phyloP scores from a whole-genome alignment of 2,888 invertebrate species.

The Diogma glabrata region DNA sequence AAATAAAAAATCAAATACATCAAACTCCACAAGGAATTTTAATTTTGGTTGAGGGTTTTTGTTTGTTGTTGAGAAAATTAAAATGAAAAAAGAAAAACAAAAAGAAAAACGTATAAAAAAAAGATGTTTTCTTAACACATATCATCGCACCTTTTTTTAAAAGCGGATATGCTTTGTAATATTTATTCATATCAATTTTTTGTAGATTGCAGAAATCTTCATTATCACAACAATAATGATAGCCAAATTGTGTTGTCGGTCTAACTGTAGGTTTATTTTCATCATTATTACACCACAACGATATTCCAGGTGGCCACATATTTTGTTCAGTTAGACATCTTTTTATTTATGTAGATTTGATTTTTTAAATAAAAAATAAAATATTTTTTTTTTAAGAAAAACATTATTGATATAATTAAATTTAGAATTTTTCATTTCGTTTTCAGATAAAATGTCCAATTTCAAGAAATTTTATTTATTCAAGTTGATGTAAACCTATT shows the following conservation, averaged over 20 bases:
- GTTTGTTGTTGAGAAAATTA: background rate
- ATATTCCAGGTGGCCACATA: constrained; percentile 34
- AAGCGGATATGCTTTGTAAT: constrained; percentile 24
- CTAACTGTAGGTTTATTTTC: constrained; percentile 33
- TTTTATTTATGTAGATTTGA: constrained; percentile 2
- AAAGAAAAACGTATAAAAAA: constrained; percentile 8
- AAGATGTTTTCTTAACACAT: constrained; percentile 17
- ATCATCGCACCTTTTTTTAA: constrained; percentile 21
- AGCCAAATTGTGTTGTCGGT: constrained; percentile 30
- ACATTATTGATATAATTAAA: background rate
- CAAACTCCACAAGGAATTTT: too few relatives aligned
- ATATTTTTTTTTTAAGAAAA: constrained; percentile 13
- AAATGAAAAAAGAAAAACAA: constrained; percentile 4
- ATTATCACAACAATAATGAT: constrained; percentile 33
- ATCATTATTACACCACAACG: constrained; percentile 35
- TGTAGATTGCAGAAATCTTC: constrained; percentile 35
- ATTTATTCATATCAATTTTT: constrained; percentile 35
- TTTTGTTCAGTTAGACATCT: constrained; percentile 34
- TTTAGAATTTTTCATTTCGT: constrained; percentile 18
- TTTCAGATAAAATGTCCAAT: constrained; percentile 17
- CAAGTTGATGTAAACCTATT: too few relatives aligned
- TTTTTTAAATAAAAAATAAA: constrained; percentile 10
- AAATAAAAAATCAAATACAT: too few relatives aligned
- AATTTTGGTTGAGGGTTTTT: too few relatives aligned
- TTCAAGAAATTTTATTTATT: too few relatives aligned